Conservation (phyloP, 2,113 vertebrate species). For the Girardinichthys multiradiatus region DNA sequence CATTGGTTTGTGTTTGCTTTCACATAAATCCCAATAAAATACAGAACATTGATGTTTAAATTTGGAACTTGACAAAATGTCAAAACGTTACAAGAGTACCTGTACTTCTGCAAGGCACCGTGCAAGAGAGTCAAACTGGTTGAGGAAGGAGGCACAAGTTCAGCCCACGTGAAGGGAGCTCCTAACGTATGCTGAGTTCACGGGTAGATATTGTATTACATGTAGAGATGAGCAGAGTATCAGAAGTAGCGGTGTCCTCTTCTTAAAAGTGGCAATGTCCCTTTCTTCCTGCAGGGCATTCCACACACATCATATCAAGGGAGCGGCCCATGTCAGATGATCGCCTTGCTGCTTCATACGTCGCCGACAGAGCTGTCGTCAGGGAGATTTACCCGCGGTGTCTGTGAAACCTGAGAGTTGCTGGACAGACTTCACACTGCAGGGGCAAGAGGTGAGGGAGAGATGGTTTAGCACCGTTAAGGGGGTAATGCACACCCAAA, state of each 20-base stretch:
- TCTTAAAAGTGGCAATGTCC: slow-evolving; percentile 58
- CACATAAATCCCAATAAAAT: too few relatives aligned
- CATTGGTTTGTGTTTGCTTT: too few relatives aligned
- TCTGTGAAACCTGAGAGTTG: slow-evolving; percentile 79
- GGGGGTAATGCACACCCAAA: slow-evolving; percentile 63
- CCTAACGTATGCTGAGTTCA: slow-evolving; percentile 24
- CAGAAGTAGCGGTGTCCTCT: slow-evolving; percentile 49
- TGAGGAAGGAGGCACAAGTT: slow-evolving; percentile 13
- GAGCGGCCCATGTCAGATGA: slow-evolving; percentile 70
- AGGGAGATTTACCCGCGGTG: slow-evolving; percentile 74
- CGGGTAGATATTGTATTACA: slow-evolving; percentile 50
- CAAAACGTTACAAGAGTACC: too few relatives aligned
- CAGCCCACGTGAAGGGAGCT: slow-evolving; percentile 24
- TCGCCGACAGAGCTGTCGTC: slow-evolving; percentile 78
- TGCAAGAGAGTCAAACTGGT: too few relatives aligned
- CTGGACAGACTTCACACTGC: slow-evolving; percentile 65
- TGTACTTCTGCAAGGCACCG: too few relatives aligned
- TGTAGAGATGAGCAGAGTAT: slow-evolving; percentile 47
- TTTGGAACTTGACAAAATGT: too few relatives aligned
- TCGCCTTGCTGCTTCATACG: slow-evolving; percentile 75
- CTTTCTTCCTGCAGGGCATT: slow-evolving; percentile 71
- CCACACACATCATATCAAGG: slow-evolving; percentile 63
- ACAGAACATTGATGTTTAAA: too few relatives aligned
- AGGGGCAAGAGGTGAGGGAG: slow-evolving; percentile 59
- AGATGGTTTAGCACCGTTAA: slow-evolving; percentile 53